Evolutionary conservation across 2,888 invertebrate species (phyloP).

Genomic region (Hyles lineata): DNA sequence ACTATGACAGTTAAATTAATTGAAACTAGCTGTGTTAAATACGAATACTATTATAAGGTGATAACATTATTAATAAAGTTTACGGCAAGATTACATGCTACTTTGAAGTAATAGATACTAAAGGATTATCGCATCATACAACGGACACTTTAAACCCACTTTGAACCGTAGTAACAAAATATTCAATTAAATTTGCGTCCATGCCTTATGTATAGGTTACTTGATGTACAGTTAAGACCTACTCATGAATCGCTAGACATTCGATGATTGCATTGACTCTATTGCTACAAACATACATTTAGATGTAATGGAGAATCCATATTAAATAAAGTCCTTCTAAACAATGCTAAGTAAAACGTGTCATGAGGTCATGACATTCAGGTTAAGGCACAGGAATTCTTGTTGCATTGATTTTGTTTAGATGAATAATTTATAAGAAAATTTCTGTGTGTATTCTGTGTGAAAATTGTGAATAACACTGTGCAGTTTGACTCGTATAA

Average conservation of each 20-base stretch:
- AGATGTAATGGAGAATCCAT: too few relatives aligned
- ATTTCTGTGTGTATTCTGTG: too few relatives aligned
- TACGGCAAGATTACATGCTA: not conserved
- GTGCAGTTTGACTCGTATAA: too few relatives aligned
- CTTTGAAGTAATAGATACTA: not conserved
- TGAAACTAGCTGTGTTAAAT: not conserved
- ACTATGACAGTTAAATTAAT: slow-evolving; percentile 1
- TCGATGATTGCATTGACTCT: not conserved
- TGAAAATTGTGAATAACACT: too few relatives aligned
- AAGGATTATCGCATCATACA: not conserved
- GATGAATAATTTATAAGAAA: too few relatives aligned
- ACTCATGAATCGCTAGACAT: not conserved
- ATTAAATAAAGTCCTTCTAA: too few relatives aligned
- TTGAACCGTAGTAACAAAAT: not conserved
- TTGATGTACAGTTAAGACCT: not conserved
- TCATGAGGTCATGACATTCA: too few relatives aligned
- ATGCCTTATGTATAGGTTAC: slow-evolving; percentile 5
- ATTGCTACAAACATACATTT: too few relatives aligned
- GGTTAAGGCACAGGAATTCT: too few relatives aligned
- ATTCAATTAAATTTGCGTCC: slow-evolving; percentile 14
- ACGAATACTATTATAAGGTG: not conserved
- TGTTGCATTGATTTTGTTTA: too few relatives aligned
- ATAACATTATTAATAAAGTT: slow-evolving; percentile 14
- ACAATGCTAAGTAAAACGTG: too few relatives aligned
- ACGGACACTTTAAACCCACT: not conserved